These are phyloP conservation scores for Drosophila bocki DNA, from an alignment of 1,140 invertebrate genomes.

Conservation along the genomic window DNA sequence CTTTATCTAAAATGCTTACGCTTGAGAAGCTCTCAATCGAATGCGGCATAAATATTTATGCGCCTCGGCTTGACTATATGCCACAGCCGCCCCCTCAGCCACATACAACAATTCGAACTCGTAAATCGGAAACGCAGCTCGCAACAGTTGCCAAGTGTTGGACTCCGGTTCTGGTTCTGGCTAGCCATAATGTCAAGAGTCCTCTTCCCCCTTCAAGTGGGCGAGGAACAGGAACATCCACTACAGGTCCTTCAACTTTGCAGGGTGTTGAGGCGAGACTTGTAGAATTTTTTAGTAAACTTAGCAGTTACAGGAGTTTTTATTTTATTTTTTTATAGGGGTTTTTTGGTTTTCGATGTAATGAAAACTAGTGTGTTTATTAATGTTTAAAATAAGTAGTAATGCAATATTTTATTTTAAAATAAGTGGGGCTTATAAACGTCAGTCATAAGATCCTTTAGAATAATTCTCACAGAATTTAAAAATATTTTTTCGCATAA, in stretches of 20 bases:
- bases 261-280: neutral
- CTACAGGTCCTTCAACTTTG: conserved; percentile 25
- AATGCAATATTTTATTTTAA: no score
- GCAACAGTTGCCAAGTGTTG: conserved; percentile 74
- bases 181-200: conserved; percentile 73
- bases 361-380: no score
- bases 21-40: conserved; percentile 80
- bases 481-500: no score
- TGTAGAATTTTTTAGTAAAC: neutral
- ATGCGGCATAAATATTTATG: conserved; percentile 79
- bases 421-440: no score
- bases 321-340: neutral
- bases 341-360: no score
- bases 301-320: neutral
- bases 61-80: conserved; percentile 48
- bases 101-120: conserved; percentile 37
- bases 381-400: no score
- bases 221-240: conserved; percentile 50
- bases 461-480: no score
- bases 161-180: conserved; percentile 13
- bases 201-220: conserved; percentile 38
- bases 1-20: conserved; percentile 85
- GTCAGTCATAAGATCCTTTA: no score
- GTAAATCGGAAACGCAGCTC: conserved; percentile 42
- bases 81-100: conserved; percentile 1